Conservation (phyloP, 2,797 vertebrate species). For the Falco rusticolus region DNA sequence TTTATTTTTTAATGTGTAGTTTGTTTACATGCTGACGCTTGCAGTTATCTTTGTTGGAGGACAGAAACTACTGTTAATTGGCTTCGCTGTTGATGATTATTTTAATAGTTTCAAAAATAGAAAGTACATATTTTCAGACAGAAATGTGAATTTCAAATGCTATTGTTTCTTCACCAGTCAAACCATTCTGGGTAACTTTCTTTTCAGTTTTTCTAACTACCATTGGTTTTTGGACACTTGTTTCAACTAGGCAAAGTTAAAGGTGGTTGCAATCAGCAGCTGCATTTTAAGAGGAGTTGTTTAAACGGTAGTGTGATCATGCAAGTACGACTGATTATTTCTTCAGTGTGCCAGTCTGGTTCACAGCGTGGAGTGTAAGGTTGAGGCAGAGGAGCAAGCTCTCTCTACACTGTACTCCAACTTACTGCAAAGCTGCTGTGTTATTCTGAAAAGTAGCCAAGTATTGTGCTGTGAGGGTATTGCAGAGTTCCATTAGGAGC, state of each 20-base stretch:
- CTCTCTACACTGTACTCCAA: neutral
- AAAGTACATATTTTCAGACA: neutral
- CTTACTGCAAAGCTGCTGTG: neutral
- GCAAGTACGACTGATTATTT: neutral
- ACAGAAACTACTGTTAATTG: neutral
- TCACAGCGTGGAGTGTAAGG: fast-evolving
- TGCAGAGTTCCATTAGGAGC: neutral
- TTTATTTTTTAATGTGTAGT: neutral
- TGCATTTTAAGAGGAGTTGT: neutral
- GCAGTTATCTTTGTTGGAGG: neutral
- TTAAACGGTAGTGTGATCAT: neutral
- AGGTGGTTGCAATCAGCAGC: neutral
- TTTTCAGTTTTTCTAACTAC: neutral
- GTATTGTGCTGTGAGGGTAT: neutral
- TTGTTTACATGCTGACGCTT: neutral
- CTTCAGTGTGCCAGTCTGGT: neutral
- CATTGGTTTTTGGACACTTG: neutral
- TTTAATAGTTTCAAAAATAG: neutral
- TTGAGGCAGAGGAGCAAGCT: neutral
- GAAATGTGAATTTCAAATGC: neutral
- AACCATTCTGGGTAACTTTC: neutral
- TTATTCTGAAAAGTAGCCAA: neutral
- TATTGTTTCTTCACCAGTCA: neutral
- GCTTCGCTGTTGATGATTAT: neutral
- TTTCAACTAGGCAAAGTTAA: neutral